phyloP scores from a whole-genome alignment of 1,140 invertebrate species.

The Scaptomyza pallida region DNA sequence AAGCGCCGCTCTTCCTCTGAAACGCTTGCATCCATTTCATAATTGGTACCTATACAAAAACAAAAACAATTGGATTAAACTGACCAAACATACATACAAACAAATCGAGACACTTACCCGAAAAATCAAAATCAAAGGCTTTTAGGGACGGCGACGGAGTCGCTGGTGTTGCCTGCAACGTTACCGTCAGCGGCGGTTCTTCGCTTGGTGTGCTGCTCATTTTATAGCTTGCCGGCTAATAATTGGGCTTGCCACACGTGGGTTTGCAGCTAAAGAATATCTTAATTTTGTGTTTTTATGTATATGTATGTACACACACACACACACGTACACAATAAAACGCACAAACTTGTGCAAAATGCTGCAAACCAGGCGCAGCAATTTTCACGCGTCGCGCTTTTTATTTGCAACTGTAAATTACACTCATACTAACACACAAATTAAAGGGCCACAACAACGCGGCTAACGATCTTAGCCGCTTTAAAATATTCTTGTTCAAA shows the following conservation, averaged over 20 bases:
- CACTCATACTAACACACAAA: slow-evolving; percentile 18
- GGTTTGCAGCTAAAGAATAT: slow-evolving; percentile 4
- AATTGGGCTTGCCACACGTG: slow-evolving; percentile 29
- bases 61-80: background rate
- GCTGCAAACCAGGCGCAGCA: slow-evolving; percentile 9
- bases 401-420: slow-evolving; percentile 35
- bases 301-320: background rate
- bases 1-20: slow-evolving; percentile 85
- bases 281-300: slow-evolving; percentile 1
- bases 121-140: slow-evolving; percentile 54
- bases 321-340: background rate
- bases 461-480: slow-evolving; percentile 21
- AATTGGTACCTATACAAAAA: slow-evolving; percentile 42
- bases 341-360: slow-evolving; percentile 4
- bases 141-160: slow-evolving; percentile 52
- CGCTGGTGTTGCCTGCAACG: slow-evolving; percentile 20
- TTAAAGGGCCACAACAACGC: background rate
- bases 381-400: slow-evolving; percentile 24
- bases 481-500: slow-evolving; percentile 5
- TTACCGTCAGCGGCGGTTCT: slow-evolving; percentile 14
- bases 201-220: slow-evolving; percentile 52
- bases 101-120: slow-evolving; percentile 29
- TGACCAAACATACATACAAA: background rate
- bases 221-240: slow-evolving; percentile 1
- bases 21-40: slow-evolving; percentile 85